phyloP scores from a whole-genome alignment of 2,888 invertebrate species.

The Dioctria linearis region DNA sequence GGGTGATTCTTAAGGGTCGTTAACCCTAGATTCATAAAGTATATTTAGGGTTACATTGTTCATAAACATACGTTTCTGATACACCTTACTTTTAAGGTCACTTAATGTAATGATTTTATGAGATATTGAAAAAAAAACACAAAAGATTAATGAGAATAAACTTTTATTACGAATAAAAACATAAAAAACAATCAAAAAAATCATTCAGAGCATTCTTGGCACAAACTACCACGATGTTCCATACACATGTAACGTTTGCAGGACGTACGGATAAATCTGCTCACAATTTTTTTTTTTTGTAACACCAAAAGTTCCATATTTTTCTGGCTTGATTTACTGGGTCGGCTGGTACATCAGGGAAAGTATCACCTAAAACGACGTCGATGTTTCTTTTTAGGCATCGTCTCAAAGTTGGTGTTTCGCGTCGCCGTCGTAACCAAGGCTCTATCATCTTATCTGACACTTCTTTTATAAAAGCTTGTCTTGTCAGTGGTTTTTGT shows the following conservation, averaged over 20 bases:
- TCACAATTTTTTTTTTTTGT: not conserved
- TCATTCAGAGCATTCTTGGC: not conserved
- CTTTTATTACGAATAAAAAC: not conserved
- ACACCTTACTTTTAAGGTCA: not conserved
- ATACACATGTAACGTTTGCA: not conserved
- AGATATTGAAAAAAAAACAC: not conserved
- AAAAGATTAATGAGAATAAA: not conserved
- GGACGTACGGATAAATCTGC: not conserved
- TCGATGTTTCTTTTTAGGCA: not conserved
- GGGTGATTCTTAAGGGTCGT: no score
- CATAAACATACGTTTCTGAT: not conserved
- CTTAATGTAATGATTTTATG: not conserved
- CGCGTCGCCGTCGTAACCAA: not conserved
- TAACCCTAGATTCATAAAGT: not conserved
- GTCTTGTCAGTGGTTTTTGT: not conserved
- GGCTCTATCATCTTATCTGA: slow-evolving; percentile 1
- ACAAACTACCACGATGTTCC: not conserved
- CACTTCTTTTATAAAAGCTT: not conserved
- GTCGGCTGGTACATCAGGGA: not conserved
- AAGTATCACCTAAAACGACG: not conserved
- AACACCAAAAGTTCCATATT: not conserved
- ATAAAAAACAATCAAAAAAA: not conserved
- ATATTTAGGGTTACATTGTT: not conserved
- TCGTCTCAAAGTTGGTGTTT: not conserved
- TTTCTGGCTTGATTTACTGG: not conserved